Evolutionary conservation across 2,888 invertebrate genomes (phyloP).

Genomic region (Seira musarum): DNA sequence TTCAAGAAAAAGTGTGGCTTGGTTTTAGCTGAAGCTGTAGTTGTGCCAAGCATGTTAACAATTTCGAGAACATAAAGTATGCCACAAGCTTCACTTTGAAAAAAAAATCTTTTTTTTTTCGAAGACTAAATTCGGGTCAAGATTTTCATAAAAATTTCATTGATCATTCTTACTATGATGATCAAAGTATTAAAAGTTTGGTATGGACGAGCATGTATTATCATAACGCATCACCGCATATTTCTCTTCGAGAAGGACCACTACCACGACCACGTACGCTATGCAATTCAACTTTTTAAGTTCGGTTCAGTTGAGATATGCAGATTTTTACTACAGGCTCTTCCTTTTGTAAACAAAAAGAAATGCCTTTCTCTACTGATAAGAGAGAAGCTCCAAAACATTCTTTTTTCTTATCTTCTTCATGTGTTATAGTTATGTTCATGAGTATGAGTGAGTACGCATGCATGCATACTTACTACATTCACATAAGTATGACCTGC

Average conservation of each 20-base stretch:
- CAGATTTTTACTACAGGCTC: too few species aligned
- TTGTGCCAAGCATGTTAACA: too few species aligned
- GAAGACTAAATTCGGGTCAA: constrained; percentile 62
- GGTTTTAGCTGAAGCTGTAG: too few species aligned
- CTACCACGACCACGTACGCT: constrained; percentile 14
- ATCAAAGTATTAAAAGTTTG: constrained; percentile 30
- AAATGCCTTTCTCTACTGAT: background rate
- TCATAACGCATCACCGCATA: background rate
- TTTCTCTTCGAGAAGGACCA: background rate
- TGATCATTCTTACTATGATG: constrained; percentile 50
- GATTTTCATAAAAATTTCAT: constrained; percentile 65
- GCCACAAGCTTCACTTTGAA: too few species aligned
- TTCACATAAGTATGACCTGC: constrained; percentile 21
- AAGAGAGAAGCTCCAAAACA: background rate
- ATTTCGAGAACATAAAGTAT: too few species aligned
- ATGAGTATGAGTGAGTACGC: too few species aligned
- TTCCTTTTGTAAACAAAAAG: background rate
- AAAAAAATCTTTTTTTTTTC: too few species aligned
- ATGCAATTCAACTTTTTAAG: background rate
- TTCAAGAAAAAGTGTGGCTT: too few species aligned
- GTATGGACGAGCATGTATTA: constrained; percentile 24
- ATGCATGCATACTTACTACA: too few species aligned
- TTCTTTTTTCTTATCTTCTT: too few species aligned
- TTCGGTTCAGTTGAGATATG: background rate
- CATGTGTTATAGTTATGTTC: too few species aligned